These are phyloP conservation scores for Phainopepla nitens DNA, from an alignment of 2,113 vertebrate species.

Conservation along the genomic window DNA sequence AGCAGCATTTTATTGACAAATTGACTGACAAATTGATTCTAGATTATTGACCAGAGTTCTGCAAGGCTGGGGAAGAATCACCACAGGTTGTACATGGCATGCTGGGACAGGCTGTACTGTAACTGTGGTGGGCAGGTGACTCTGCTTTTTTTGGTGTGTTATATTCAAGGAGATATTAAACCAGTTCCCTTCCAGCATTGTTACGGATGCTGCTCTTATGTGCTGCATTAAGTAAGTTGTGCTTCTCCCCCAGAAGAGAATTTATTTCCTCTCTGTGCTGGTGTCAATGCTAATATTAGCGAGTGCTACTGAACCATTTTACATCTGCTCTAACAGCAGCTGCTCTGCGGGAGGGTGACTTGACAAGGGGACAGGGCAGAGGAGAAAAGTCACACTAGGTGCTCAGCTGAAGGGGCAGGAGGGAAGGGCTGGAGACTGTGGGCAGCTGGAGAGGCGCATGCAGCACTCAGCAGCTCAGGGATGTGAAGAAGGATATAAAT, in stretches of 20 bases:
- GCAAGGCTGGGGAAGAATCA: not conserved
- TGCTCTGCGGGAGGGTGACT: constrained; percentile 2
- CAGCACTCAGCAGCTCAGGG: not conserved
- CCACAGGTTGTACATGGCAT: not conserved
- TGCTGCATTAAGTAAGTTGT: constrained; percentile 42
- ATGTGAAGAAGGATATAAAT: not conserved
- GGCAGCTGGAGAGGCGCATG: not conserved
- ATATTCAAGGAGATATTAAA: not conserved
- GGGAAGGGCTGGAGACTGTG: not conserved
- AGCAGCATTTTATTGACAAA: not conserved
- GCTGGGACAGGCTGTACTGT: not conserved
- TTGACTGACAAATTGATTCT: not conserved
- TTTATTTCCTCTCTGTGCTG: constrained; percentile 30
- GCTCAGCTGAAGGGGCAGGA: not conserved
- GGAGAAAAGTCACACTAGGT: constrained; percentile 3
- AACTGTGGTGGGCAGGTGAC: not conserved
- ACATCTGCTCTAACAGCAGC: constrained; percentile 42
- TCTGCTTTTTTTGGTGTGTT: not conserved
- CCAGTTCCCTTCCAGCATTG: not conserved
- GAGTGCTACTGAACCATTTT: constrained; percentile 18
- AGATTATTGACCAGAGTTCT: not conserved
- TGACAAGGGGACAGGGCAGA: constrained; percentile 21
- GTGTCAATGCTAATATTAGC: constrained; percentile 23
- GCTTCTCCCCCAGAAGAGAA: constrained; percentile 34
- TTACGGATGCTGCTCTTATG: constrained; percentile 5